Evolutionary conservation across 2,888 invertebrate genomes (phyloP).

Genomic region (Tachina lurida): DNA sequence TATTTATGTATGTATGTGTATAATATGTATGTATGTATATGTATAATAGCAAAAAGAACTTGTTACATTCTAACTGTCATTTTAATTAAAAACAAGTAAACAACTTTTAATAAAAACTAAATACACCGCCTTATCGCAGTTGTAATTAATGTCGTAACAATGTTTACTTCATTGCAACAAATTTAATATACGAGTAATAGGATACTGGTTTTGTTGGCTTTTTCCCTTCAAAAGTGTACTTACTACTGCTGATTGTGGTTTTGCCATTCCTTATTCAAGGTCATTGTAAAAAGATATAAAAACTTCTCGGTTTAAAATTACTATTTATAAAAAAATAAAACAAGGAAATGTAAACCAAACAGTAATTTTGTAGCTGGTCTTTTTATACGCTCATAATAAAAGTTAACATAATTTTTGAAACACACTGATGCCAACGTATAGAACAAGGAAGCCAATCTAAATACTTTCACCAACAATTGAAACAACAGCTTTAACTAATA

Average conservation of each 20-base stretch:
- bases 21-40: too few relatives aligned
- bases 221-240: not conserved
- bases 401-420: conserved; percentile 17
- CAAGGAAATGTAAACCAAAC: not conserved
- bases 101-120: not conserved
- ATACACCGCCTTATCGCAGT: not conserved
- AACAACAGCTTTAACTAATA: conserved; percentile 2
- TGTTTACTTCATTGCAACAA: not conserved
- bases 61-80: not conserved
- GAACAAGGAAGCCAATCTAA: conserved; percentile 12
- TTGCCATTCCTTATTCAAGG: too few relatives aligned
- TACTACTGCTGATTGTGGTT: not conserved
- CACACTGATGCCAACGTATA: not conserved
- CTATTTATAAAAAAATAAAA: not conserved
- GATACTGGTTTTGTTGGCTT: not conserved
- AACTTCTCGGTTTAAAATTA: not conserved
- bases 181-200: too few relatives aligned
- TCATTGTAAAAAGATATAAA: conserved; percentile 12
- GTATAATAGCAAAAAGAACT: too few relatives aligned
- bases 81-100: not conserved
- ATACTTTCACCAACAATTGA: not conserved
- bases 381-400: conserved; percentile 37
- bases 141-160: not conserved
- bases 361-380: conserved; percentile 7
- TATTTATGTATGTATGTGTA: too few relatives aligned